Evolutionary conservation across 23 tunicate species (phyloP).

Genomic region (Styela clava): DNA sequence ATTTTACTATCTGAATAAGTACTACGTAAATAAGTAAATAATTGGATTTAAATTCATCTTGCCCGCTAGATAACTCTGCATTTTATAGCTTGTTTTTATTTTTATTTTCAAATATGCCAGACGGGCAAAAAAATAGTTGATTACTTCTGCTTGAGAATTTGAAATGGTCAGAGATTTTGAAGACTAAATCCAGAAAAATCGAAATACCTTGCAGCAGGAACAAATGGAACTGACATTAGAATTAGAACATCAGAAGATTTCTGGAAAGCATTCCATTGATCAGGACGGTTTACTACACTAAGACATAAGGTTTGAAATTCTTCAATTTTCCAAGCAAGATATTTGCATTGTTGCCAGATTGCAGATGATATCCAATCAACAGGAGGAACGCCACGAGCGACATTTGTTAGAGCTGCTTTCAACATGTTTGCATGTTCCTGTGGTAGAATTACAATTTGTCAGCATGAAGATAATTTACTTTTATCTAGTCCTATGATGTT

Average conservation of each 20-base stretch:
- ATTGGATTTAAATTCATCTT: too few species aligned
- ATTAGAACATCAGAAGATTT: constrained; percentile 6
- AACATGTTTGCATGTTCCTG: constrained; percentile 9
- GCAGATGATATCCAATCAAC: constrained; percentile 50
- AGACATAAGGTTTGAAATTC: constrained; percentile 42
- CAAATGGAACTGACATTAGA: constrained; percentile 14
- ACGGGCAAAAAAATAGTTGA: too few species aligned
- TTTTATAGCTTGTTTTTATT: too few species aligned
- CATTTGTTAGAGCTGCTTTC: constrained; percentile 18
- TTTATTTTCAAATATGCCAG: too few species aligned
- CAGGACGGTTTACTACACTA: constrained; percentile 34
- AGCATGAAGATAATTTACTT: too few species aligned
- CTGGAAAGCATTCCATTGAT: constrained; percentile 57
- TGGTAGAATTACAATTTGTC: neutral
- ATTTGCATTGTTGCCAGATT: constrained; percentile 78
- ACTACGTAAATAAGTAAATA: too few species aligned
- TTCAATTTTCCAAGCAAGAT: constrained; percentile 53
- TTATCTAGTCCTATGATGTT: too few species aligned
- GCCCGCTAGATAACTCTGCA: too few species aligned
- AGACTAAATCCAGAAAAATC: too few species aligned
- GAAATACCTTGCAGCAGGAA: constrained; percentile 10
- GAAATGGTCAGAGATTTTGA: too few species aligned
- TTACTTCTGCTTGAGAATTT: too few species aligned
- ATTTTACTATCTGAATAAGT: too few species aligned
- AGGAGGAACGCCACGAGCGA: constrained; percentile 33